Base-by-base conservation (phyloP, 1,140 invertebrate genomes). In the Cotesia chilonis region DNA sequence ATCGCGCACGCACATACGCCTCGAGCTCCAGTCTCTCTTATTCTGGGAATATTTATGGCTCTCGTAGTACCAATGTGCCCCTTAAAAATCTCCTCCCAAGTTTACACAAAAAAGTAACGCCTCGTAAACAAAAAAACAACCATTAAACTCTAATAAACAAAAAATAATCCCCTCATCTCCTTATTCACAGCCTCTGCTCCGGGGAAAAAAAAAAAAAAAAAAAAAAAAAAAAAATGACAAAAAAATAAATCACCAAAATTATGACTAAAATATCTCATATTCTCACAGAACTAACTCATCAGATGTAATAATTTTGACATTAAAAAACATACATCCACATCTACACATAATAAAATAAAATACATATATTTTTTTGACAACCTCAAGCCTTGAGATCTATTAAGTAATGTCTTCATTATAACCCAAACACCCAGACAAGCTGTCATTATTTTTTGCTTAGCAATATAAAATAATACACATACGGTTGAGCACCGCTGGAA, bases 401-500 rank as follows among this genome's bases (percentile, higher is more conserved):
- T 20, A 10, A 55, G 59, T 9, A 61, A 70, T 61, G 37, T 70
- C 68, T 70, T 51, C 37, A 70, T 70, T 70, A 61, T 41, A 20
- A 61, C 20, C 55, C 7, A 10, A 14, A 17, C 28, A 68, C n/a
- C 12, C 10, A n/a, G 51, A 68, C 54, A 68, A 28, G 36, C 36
- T 68, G 51, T 68, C 35, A 68, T 68, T 55, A 68, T 68, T 68
- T 20, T 68, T 64, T 41, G 36, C 61, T 12, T 9, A 17, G 63
- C n/a, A 38, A 14, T 28, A 28, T 28, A 28, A 28, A 28, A 28
- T 17, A 69, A 69, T 14, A 41, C 41, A 70, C 54, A 59, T 47
- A 73, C 67, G 70, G 71, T 73, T 75, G 79, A 82, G 81, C 76
- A 77, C 77, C 79, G 12, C 77, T 79, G 79, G 63, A 60, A 76